Base-by-base conservation (phyloP, 2,113 vertebrate species). In the Thalassoma bifasciatum region DNA sequence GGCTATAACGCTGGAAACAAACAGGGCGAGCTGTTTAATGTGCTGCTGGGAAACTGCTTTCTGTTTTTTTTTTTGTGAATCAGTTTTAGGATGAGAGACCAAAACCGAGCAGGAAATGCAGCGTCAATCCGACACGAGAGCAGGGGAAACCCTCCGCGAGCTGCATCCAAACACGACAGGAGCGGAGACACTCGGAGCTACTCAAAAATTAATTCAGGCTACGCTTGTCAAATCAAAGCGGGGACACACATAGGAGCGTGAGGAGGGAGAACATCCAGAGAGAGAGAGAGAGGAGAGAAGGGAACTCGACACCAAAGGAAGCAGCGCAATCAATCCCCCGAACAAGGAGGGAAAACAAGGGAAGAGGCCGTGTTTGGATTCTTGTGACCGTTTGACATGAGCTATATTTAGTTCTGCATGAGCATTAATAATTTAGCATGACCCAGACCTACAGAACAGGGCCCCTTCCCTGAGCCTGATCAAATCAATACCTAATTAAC, bases 401-500 rank as follows among this genome's bases (percentile, higher is more conserved):
- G 68, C 76, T 89, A 88, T 79, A 83, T 83, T 78, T 89, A 91
- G 85, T 49, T 11, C 81, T 71, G 84, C 81, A 77, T 60, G 72
- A 76, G 66, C 72, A 69, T 93, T 83, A 87, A 92, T 92, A 90
- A 93, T 93, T 89, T 70, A 92, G 66, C 75, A 58, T 72, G 82
- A 83, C 78, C 60, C 50, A 82, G 73, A 77, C 70, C 68, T 24
- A 58, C 40, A 70, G 83, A 84, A 65, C 63, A 40, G 75, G 50
- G 47, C 77, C 72, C 73, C 34, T 58, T 21, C 46, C 81, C 57
- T 63, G 47, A 58, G 64, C 72, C 81, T 65, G 61, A 81, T 81
- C 87, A 72, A 85, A 91, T 92, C 88, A 78, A 88, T 91, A 86
- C 42, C 83, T 87, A 60, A 85, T 89, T 88, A 90, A 79, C 83